Conservation (phyloP, 1,140 invertebrate genomes). For the Episyrphus balteatus region DNA sequence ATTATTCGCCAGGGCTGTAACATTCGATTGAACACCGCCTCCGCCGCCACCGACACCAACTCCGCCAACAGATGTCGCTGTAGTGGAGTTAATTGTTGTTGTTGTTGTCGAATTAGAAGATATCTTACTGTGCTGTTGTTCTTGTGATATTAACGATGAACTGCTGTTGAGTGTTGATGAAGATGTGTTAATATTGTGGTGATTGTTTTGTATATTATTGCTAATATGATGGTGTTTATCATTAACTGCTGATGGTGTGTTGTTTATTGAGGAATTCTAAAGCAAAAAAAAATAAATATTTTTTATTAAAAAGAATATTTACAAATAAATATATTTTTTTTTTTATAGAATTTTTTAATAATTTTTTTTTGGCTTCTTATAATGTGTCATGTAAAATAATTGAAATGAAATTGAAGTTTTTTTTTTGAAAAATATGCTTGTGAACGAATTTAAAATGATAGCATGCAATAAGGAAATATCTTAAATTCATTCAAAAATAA, state of each 20-base stretch:
- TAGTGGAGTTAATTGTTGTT: not conserved
- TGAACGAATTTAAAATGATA: too few species aligned
- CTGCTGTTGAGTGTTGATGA: not conserved
- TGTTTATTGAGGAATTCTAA: not conserved
- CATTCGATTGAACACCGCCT: not conserved
- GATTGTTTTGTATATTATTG: too few species aligned
- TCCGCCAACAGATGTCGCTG: not conserved
- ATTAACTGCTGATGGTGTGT: not conserved
- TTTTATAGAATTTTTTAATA: too few species aligned
- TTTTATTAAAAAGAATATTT: not conserved
- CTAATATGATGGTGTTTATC: not conserved
- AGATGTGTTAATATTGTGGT: too few species aligned
- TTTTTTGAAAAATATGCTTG: too few species aligned
- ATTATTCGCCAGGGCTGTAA: not conserved
- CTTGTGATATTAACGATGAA: not conserved
- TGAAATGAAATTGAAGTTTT: too few species aligned
- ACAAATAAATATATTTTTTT: too few species aligned
- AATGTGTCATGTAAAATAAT: too few species aligned
- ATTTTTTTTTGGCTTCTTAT: too few species aligned
- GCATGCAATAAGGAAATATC: too few species aligned
- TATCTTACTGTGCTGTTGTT: not conserved
- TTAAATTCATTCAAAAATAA: too few species aligned
- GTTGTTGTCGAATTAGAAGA: not conserved
- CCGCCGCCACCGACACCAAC: too few species aligned
- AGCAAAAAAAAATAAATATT: not conserved